A percentile compares a stretch with the other conserved stretches of the same genome.
Evolutionary conservation across 2,113 vertebrate genomes (phyloP).

Genomic region (Sceloporus tristichus): DNA sequence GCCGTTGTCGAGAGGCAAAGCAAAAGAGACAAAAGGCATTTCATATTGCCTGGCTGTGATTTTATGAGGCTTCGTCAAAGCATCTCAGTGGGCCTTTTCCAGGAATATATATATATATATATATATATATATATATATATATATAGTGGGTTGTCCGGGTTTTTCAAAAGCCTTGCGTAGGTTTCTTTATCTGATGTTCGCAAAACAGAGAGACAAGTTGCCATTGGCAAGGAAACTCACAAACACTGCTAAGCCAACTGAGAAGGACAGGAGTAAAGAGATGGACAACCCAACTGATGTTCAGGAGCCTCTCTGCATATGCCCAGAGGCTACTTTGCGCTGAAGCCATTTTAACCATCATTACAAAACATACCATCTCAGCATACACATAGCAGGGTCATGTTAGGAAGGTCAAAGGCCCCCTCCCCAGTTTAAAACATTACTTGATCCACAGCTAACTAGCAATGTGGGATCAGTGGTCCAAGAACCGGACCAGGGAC

Average conservation of each 20-base stretch:
- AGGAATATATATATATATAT: background rate
- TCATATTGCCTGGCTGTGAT: background rate
- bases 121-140: background rate
- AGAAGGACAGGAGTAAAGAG: conserved; percentile 9
- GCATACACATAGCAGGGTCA: too few relatives aligned
- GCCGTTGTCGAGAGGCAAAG: conserved; percentile 13
- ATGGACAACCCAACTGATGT: conserved; percentile 70
- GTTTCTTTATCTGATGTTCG: conserved; percentile 53
- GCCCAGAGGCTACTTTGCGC: conserved; percentile 56
- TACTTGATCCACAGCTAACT: too few relatives aligned
- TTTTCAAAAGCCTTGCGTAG: conserved; percentile 14
- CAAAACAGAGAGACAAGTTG: conserved; percentile 53
- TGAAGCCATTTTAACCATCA: too few relatives aligned
- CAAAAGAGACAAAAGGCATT: background rate
- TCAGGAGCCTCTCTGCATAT: conserved; percentile 60
- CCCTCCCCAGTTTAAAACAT: too few relatives aligned
- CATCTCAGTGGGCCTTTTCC: conserved; percentile 52
- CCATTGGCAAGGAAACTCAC: conserved; percentile 11
- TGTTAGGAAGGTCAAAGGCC: too few relatives aligned
- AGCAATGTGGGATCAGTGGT: too few relatives aligned
- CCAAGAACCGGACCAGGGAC: too few relatives aligned
- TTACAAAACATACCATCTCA: too few relatives aligned
- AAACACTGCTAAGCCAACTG: conserved; percentile 37
- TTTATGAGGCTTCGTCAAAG: conserved; percentile 36
- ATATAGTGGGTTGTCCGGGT: too few relatives aligned